A percentile compares a stretch with the other conserved stretches of the same genome.
Evolutionary conservation across 2,113 vertebrate genomes (phyloP).

Genomic region (Rallus limicola): DNA sequence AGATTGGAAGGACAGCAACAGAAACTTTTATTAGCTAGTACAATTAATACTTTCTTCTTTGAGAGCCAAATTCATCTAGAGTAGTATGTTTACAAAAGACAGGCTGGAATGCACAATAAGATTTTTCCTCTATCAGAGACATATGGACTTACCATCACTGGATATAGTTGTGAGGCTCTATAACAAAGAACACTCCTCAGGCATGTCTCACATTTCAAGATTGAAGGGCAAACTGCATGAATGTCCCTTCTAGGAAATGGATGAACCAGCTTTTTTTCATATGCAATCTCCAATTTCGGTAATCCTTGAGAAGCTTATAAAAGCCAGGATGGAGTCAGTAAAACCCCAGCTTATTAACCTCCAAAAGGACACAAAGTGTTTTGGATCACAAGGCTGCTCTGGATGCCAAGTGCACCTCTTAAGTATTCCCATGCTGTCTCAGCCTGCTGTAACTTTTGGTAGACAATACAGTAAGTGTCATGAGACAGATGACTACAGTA

Average conservation of each 20-base stretch:
- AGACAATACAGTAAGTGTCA: not conserved
- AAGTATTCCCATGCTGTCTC: conserved; percentile 6
- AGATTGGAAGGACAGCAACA: conserved; percentile 51
- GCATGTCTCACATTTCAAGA: conserved; percentile 68
- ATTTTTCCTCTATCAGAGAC: conserved; percentile 73
- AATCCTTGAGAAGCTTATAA: conserved; percentile 57
- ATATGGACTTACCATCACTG: conserved; percentile 66
- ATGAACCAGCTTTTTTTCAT: conserved; percentile 65
- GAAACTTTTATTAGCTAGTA: conserved; percentile 64
- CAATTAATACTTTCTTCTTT: conserved; percentile 73
- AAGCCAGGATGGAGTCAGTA: conserved; percentile 61
- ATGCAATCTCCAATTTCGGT: conserved; percentile 51
- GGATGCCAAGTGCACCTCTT: conserved; percentile 45
- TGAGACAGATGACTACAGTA: not conserved
- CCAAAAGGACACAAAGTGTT: conserved; percentile 41
- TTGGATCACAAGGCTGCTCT: conserved; percentile 19
- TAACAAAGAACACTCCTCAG: conserved; percentile 66
- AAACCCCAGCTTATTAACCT: conserved; percentile 65
- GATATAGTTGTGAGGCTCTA: conserved; percentile 58
- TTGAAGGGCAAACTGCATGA: conserved; percentile 59
- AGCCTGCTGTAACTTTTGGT: not conserved
- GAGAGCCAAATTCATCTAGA: conserved; percentile 68
- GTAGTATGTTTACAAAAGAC: conserved; percentile 73
- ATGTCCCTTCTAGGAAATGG: conserved; percentile 61
- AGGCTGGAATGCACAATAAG: conserved; percentile 69